phyloP scores from a whole-genome alignment of 2,113 vertebrate species.

The Regulus satrapa region DNA sequence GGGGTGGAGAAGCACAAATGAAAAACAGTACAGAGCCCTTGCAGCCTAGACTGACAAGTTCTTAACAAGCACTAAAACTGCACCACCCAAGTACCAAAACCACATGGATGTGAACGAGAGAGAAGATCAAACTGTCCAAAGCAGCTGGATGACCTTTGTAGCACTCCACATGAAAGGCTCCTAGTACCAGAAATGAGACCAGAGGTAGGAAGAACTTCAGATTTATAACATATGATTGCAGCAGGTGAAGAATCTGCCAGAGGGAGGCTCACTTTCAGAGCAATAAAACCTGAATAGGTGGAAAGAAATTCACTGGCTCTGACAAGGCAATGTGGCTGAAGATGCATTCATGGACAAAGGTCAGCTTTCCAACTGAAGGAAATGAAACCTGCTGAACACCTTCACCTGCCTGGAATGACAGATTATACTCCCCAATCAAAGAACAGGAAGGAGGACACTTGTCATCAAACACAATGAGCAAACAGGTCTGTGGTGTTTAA shows the following conservation, averaged over 20 bases:
- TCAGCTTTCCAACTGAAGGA: neutral
- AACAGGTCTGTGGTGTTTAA: neutral
- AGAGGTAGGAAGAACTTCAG: neutral
- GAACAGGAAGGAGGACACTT: neutral
- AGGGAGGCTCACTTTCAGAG: neutral
- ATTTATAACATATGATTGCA: neutral
- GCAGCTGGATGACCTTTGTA: neutral
- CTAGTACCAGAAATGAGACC: neutral
- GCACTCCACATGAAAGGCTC: neutral
- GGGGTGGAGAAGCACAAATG: neutral
- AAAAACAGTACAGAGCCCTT: neutral
- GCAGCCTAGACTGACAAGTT: neutral
- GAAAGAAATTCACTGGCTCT: neutral
- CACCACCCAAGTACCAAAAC: neutral
- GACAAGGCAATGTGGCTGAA: neutral
- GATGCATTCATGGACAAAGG: neutral
- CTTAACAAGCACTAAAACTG: neutral
- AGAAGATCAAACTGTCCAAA: neutral
- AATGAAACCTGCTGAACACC: neutral
- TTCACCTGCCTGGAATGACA: neutral
- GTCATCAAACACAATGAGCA: neutral
- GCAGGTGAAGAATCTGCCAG: neutral
- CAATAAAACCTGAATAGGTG: neutral
- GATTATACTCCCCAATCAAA: neutral
- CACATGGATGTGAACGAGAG: neutral